Evolutionary conservation across 2,888 invertebrate species (phyloP).

Genomic region (Cristatella mucedo): DNA sequence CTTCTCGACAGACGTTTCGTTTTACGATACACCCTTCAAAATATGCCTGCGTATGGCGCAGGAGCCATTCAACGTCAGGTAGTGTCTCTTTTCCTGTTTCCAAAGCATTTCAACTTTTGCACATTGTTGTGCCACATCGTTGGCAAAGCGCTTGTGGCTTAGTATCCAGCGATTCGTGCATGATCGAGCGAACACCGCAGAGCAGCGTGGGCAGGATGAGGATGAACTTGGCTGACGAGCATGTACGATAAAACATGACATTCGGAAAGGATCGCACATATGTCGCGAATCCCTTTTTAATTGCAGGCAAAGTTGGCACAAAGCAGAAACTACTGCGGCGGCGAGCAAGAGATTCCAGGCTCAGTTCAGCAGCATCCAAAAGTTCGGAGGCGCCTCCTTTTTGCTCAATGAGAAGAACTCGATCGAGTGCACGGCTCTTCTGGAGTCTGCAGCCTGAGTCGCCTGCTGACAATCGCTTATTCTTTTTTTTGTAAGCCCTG

Average conservation of each 20-base stretch:
- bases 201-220: too few relatives aligned
- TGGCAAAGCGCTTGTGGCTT: too few relatives aligned
- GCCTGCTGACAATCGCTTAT: too few relatives aligned
- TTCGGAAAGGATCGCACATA: too few relatives aligned
- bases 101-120: too few relatives aligned
- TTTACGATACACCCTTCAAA: conserved; percentile 52
- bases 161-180: too few relatives aligned
- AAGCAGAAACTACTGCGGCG: background rate
- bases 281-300: background rate
- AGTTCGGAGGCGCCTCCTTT: background rate
- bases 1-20: conserved; percentile 58
- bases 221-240: too few relatives aligned
- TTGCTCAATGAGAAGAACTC: conserved; percentile 5
- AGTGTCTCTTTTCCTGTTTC: background rate
- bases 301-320: conserved; percentile 3
- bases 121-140: too few relatives aligned
- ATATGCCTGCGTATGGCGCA: conserved; percentile 56
- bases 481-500: too few relatives aligned
- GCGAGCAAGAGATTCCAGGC: background rate
- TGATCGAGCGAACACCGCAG: too few relatives aligned
- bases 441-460: too few relatives aligned
- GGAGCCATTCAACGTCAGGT: conserved; percentile 5
- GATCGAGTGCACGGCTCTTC: conserved; percentile 2
- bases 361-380: background rate
- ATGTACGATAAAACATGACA: background rate